Evolutionary conservation across 2,113 vertebrate species (phyloP).

Genomic region (Oreochromis aureus): DNA sequence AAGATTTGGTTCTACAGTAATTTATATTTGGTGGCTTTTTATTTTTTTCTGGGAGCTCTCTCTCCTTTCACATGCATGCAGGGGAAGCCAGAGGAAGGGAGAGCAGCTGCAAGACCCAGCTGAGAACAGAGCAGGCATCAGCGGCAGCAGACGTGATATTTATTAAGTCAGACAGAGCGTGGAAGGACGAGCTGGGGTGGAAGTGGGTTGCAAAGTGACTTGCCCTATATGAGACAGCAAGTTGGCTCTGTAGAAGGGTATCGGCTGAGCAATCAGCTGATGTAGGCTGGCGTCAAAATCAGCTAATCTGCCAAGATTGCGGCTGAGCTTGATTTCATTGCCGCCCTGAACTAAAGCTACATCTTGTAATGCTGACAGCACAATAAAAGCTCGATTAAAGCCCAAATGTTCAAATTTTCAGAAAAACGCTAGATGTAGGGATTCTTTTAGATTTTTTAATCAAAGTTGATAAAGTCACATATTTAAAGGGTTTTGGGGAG

Average conservation of each 20-base stretch:
- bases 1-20: background rate
- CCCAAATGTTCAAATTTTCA: background rate
- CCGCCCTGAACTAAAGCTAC: background rate
- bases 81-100: background rate
- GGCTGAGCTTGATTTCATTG: background rate
- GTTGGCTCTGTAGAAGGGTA: background rate
- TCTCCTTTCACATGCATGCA: background rate
- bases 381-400: background rate
- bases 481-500: background rate
- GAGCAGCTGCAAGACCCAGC: background rate
- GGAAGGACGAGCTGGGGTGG: background rate
- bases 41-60: background rate
- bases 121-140: background rate
- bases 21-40: background rate
- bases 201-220: background rate
- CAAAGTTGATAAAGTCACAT: background rate
- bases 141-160: background rate
- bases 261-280: background rate
- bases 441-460: background rate
- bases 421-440: accelerated
- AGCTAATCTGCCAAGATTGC: background rate
- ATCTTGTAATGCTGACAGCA: accelerated
- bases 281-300: accelerated
- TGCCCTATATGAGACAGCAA: background rate
- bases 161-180: background rate